These are phyloP conservation scores for Tupaia tana DNA, from an alignment of 2,113 vertebrate species.

Conservation along the genomic window DNA sequence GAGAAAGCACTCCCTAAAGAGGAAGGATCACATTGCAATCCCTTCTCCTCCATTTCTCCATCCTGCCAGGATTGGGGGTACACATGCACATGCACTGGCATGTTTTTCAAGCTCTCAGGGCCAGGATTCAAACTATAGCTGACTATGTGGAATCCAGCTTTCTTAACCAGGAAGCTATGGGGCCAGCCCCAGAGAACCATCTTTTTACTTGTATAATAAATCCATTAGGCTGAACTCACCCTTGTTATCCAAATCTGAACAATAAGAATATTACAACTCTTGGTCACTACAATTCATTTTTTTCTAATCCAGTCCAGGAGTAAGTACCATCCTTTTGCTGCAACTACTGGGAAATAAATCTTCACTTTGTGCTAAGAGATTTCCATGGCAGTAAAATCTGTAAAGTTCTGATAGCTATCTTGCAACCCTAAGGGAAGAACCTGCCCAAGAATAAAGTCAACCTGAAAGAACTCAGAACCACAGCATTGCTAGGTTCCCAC, in stretches of 20 bases:
- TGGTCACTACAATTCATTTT: background rate
- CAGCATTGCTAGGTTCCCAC: background rate
- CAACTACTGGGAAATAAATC: conserved; percentile 5
- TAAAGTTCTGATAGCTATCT: background rate
- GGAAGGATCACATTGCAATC: no score
- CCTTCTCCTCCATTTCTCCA: no score
- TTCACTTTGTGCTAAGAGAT: background rate
- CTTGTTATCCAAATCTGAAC: background rate
- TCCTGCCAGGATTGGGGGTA: no score
- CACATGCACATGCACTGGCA: no score
- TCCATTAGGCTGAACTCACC: background rate
- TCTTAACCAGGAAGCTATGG: no score
- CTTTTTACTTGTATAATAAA: background rate
- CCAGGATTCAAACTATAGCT: no score
- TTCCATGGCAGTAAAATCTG: background rate
- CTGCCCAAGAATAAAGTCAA: background rate
- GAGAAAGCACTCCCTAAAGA: no score
- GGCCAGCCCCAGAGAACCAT: background rate
- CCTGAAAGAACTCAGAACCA: background rate
- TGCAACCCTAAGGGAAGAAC: background rate
- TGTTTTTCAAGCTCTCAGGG: no score
- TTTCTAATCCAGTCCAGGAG: background rate
- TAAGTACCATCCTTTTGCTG: background rate
- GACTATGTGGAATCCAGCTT: no score
- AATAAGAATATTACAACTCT: background rate